Percentiles rank a stretch among this genome's conserved stretches.
These are phyloP conservation scores for Polydrusus cervinus DNA, from an alignment of 2,888 invertebrate genomes.

Conservation along the genomic window DNA sequence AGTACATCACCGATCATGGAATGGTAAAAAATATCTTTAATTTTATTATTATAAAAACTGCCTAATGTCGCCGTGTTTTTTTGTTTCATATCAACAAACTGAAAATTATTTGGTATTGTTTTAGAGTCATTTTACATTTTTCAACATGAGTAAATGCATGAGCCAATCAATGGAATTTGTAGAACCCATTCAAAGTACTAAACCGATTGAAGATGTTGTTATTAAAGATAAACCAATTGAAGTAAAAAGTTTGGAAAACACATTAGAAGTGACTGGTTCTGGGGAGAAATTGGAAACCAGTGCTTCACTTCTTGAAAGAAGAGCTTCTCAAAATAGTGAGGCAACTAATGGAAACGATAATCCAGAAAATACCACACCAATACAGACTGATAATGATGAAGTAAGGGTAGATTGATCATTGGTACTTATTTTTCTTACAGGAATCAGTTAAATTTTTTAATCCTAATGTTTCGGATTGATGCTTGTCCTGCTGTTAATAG, in stretches of 20 bases:
- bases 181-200: slow-evolving; percentile 49
- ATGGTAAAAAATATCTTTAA: slow-evolving; percentile 65
- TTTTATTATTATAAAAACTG: neutral
- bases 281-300: slow-evolving; percentile 67
- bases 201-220: slow-evolving; percentile 53
- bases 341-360: slow-evolving; percentile 64
- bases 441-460: too few species aligned
- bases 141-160: slow-evolving; percentile 69
- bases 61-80: too few species aligned
- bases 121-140: slow-evolving; percentile 69
- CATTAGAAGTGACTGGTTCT: neutral
- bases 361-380: slow-evolving; percentile 64
- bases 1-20: slow-evolving; percentile 77
- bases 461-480: too few species aligned
- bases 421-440: neutral
- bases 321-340: slow-evolving; percentile 68
- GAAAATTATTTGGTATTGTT: slow-evolving; percentile 11
- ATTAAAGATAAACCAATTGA: slow-evolving; percentile 47
- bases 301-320: slow-evolving; percentile 63
- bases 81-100: neutral
- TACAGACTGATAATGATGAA: slow-evolving; percentile 69
- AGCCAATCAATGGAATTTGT: slow-evolving; percentile 57
- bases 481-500: too few species aligned
- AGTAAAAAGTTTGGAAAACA: slow-evolving; percentile 26
- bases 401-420: slow-evolving; percentile 55